These are phyloP conservation scores for Druceiella hillmani DNA, from an alignment of 2,888 invertebrate species.

Conservation along the genomic window DNA sequence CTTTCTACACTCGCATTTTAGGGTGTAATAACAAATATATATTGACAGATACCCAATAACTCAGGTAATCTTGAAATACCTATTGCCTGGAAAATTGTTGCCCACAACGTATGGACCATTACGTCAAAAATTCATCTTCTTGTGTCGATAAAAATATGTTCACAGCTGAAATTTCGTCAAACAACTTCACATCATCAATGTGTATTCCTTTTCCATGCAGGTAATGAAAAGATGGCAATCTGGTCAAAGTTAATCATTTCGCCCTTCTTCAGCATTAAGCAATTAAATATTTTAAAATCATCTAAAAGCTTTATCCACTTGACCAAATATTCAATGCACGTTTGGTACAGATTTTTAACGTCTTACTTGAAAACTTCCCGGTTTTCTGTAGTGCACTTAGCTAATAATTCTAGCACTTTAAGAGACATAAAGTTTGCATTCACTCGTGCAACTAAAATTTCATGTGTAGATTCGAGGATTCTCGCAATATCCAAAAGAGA, in stretches of 20 bases:
- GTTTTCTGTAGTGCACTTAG: slow-evolving; percentile 7
- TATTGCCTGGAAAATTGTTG: slow-evolving; percentile 8
- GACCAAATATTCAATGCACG: slow-evolving; percentile 8
- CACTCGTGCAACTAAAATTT: slow-evolving; percentile 8
- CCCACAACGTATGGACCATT: slow-evolving; percentile 11
- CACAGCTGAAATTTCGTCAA: slow-evolving; percentile 8
- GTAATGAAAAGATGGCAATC: slow-evolving; percentile 6
- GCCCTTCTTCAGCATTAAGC: slow-evolving; percentile 5
- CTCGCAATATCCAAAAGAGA: slow-evolving; percentile 10
- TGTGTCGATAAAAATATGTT: slow-evolving; percentile 5
- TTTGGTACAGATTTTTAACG: slow-evolving; percentile 7
- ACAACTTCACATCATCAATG: slow-evolving; percentile 3
- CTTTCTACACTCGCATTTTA: slow-evolving; percentile 15
- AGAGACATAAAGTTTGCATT: slow-evolving; percentile 11
- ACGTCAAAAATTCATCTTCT: slow-evolving; percentile 9
- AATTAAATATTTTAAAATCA: slow-evolving; percentile 7
- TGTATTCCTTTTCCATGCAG: slow-evolving; percentile 7
- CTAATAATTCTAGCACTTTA: slow-evolving; percentile 11
- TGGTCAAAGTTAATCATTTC: slow-evolving; percentile 5
- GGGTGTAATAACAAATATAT: slow-evolving; percentile 12
- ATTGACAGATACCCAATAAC: slow-evolving; percentile 9
- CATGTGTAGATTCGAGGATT: slow-evolving; percentile 7
- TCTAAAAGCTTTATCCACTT: slow-evolving; percentile 7
- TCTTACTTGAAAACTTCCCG: slow-evolving; percentile 7
- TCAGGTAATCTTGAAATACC: slow-evolving; percentile 9